Conservation (phyloP, 2,113 vertebrate species). For the Otus sunia region DNA sequence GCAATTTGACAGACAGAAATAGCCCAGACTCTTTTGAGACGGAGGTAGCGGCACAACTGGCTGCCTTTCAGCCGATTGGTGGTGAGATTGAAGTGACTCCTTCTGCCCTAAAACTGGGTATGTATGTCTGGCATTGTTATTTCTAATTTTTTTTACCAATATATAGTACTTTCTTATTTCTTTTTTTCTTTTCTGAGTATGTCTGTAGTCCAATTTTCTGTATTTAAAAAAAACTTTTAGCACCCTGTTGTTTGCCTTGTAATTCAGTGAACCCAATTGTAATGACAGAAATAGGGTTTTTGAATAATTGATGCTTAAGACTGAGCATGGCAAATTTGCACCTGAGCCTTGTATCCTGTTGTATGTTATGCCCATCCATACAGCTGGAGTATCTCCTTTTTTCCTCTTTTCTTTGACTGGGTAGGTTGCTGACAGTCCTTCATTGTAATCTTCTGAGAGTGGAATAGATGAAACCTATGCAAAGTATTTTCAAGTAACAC, state of each 20-base stretch:
- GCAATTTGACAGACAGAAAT: constrained; percentile 70
- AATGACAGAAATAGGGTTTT: neutral
- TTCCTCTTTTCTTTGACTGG: neutral
- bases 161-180: neutral
- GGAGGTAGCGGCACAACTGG: constrained; percentile 80
- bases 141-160: neutral
- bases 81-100: constrained; percentile 96
- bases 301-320: neutral
- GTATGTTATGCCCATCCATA: neutral
- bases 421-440: neutral
- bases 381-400: neutral
- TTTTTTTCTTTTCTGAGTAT: neutral
- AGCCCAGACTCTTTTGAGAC: constrained; percentile 87
- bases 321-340: neutral
- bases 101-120: constrained; percentile 91
- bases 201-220: fast-evolving
- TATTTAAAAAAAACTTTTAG: neutral
- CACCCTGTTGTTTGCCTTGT: neutral
- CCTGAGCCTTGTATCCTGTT: neutral
- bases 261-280: neutral
- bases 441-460: neutral
- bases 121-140: constrained; percentile 20
- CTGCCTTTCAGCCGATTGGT: constrained; percentile 86
- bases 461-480: neutral
- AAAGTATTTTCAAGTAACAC: neutral